phyloP scores from a whole-genome alignment of 2,888 invertebrate species.

The Esperia sulphurella region DNA sequence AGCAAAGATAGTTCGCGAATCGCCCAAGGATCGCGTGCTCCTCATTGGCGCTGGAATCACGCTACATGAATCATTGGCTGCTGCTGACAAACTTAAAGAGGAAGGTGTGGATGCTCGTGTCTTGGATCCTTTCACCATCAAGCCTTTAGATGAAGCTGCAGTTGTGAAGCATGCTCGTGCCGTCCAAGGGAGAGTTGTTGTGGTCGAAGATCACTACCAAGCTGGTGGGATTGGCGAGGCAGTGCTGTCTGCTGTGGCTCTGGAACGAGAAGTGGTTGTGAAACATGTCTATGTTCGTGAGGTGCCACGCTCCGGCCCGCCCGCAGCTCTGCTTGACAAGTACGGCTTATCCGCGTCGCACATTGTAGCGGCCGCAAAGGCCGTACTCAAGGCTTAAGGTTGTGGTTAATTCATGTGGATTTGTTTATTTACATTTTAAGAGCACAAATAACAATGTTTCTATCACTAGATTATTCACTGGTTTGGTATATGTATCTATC shows the following conservation, averaged over 20 bases:
- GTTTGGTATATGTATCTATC: background rate
- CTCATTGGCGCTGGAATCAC: slow-evolving; percentile 97
- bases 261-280: slow-evolving; percentile 84
- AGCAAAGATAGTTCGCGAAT: slow-evolving; percentile 88
- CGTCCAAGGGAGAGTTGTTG: slow-evolving; percentile 89
- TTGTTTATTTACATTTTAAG: background rate
- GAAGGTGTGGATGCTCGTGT: slow-evolving; percentile 86
- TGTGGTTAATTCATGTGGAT: background rate
- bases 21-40: slow-evolving; percentile 87
- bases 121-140: slow-evolving; percentile 97
- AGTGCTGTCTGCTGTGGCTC: slow-evolving; percentile 88
- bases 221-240: slow-evolving; percentile 98
- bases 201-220: slow-evolving; percentile 98
- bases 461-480: background rate
- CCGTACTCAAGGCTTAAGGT: slow-evolving; percentile 72
- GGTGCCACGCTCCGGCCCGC: slow-evolving; percentile 96
- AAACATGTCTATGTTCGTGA: slow-evolving; percentile 88
- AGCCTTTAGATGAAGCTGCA: slow-evolving; percentile 92
- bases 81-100: slow-evolving; percentile 86
- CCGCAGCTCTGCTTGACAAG: slow-evolving; percentile 89
- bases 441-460: background rate
- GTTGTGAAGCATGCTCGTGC: slow-evolving; percentile 88
- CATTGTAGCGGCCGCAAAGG: slow-evolving; percentile 85
- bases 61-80: slow-evolving; percentile 92
- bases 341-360: slow-evolving; percentile 93